phyloP scores from a whole-genome alignment of 2,888 invertebrate species.

The Halocaridina rubra region DNA sequence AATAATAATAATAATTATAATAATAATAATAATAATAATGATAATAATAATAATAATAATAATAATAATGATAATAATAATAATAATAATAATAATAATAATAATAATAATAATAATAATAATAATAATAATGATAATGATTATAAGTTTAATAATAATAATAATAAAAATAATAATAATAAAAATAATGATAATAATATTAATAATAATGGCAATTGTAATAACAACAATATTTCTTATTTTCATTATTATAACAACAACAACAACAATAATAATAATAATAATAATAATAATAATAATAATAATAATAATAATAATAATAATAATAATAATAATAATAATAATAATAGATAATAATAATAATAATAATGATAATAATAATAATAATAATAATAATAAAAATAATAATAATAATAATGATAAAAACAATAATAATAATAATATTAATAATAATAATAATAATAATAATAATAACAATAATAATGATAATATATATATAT shows the following conservation, averaged over 20 bases:
- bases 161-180: background rate
- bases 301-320: background rate
- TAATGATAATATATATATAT: background rate
- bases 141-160: background rate
- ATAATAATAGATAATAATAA: background rate
- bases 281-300: background rate
- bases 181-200: background rate
- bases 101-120: background rate
- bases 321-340: background rate
- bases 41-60: background rate
- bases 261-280: background rate
- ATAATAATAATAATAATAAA: background rate
- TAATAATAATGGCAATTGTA: background rate
- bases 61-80: background rate
- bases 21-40: background rate
- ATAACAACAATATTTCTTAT: background rate
- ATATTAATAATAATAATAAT: background rate
- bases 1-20: background rate
- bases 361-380: background rate
- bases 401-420: background rate
- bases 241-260: background rate
- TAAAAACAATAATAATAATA: background rate
- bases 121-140: constrained; percentile 6
- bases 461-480: background rate
- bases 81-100: background rate